phyloP scores from a whole-genome alignment of 2,797 vertebrate species.

The Taeniopygia guttata region DNA sequence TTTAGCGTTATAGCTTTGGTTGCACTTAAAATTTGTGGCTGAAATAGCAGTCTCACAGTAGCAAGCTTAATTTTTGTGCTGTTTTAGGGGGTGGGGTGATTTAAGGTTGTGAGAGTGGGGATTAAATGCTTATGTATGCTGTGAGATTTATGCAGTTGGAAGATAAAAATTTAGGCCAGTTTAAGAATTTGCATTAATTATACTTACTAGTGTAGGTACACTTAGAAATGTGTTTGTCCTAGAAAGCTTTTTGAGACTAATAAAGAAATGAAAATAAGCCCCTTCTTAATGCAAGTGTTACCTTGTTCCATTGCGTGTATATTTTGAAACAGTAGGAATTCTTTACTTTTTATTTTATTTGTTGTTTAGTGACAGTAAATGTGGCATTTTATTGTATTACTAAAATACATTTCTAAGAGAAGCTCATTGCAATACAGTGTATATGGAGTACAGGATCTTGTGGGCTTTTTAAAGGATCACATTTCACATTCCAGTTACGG shows the following conservation, averaged over 20 bases:
- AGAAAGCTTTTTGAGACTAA: neutral
- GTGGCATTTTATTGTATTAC: neutral
- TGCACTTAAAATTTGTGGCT: neutral
- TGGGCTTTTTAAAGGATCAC: neutral
- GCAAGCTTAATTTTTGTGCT: neutral
- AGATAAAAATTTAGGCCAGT: neutral
- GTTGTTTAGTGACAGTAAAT: neutral
- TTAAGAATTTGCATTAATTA: neutral
- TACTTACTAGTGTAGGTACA: neutral
- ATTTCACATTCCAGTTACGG: neutral
- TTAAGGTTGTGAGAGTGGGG: neutral
- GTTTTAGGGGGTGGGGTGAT: neutral
- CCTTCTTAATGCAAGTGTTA: neutral
- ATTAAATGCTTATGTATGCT: neutral
- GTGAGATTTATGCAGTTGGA: neutral
- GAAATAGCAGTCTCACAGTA: neutral
- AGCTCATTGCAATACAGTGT: neutral
- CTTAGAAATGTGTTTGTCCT: neutral
- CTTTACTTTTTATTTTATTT: neutral
- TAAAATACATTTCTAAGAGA: neutral
- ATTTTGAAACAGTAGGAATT: neutral
- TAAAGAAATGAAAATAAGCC: neutral
- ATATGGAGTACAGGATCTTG: neutral
- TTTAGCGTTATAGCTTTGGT: neutral
- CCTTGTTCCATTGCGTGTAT: neutral